Evolutionary conservation across 2,888 invertebrate species (phyloP).

Genomic region (Rhagium mordax): DNA sequence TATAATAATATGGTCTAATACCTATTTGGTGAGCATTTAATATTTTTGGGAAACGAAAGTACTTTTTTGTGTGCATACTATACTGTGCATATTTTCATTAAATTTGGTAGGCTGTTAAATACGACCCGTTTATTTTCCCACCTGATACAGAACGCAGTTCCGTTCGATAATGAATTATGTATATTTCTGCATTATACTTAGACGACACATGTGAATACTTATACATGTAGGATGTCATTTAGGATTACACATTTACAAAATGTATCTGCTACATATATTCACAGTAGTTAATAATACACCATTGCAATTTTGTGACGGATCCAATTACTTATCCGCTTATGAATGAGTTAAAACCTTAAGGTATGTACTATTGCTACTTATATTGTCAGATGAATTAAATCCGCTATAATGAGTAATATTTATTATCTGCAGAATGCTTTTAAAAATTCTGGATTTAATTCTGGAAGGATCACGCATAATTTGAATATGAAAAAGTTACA

Average conservation of each 20-base stretch:
- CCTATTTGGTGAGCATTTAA: too few species aligned
- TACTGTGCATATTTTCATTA: too few species aligned
- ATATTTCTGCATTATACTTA: neutral
- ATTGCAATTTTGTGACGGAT: neutral
- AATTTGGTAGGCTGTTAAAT: too few species aligned
- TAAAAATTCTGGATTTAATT: neutral
- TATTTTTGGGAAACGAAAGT: too few species aligned
- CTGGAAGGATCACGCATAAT: neutral
- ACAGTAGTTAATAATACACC: neutral
- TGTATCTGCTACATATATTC: neutral
- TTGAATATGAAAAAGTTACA: neutral
- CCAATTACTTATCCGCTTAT: neutral
- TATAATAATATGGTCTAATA: too few species aligned
- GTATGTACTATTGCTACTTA: neutral
- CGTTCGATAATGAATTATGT: too few species aligned
- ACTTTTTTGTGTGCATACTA: too few species aligned
- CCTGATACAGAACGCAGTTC: too few species aligned
- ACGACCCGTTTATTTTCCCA: too few species aligned
- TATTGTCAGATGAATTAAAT: neutral
- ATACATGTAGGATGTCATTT: neutral
- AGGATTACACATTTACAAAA: neutral
- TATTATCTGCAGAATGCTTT: neutral
- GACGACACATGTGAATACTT: neutral
- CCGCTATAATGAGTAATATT: neutral
- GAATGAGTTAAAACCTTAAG: neutral